These are phyloP conservation scores for Ameiurus melas DNA, from an alignment of 2,113 vertebrate genomes.

Conservation along the genomic window DNA sequence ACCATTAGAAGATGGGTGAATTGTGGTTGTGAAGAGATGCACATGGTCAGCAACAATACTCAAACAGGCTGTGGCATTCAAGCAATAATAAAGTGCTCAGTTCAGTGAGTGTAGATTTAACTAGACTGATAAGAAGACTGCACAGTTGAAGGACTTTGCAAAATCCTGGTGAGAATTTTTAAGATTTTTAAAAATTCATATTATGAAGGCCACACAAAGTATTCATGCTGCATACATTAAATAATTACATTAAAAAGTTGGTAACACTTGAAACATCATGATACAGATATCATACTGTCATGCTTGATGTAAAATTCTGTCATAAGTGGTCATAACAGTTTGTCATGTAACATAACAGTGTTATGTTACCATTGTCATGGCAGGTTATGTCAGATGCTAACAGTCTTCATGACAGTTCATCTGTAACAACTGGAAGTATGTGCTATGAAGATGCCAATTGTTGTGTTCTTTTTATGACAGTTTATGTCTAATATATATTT, in stretches of 20 bases:
- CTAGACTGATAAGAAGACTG: neutral
- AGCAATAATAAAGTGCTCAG: neutral
- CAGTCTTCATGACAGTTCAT: neutral
- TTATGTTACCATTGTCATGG: neutral
- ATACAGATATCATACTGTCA: neutral
- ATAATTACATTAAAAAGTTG: neutral
- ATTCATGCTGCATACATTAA: neutral
- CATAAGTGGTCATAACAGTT: neutral
- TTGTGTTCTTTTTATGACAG: neutral
- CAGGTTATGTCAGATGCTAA: neutral
- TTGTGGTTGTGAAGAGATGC: too few species aligned
- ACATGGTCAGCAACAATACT: neutral
- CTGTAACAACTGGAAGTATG: neutral
- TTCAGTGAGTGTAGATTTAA: neutral
- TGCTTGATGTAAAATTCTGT: neutral
- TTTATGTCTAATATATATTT: neutral
- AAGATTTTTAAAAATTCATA: neutral
- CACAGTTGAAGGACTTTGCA: neutral
- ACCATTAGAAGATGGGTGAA: neutral
- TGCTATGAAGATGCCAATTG: neutral
- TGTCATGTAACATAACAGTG: neutral
- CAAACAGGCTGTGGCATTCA: neutral
- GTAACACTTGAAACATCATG: neutral
- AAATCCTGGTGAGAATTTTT: neutral
- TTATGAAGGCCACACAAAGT: neutral